Evolutionary conservation across 2,113 vertebrate genomes (phyloP).

Genomic region (Miniopterus natalensis): DNA sequence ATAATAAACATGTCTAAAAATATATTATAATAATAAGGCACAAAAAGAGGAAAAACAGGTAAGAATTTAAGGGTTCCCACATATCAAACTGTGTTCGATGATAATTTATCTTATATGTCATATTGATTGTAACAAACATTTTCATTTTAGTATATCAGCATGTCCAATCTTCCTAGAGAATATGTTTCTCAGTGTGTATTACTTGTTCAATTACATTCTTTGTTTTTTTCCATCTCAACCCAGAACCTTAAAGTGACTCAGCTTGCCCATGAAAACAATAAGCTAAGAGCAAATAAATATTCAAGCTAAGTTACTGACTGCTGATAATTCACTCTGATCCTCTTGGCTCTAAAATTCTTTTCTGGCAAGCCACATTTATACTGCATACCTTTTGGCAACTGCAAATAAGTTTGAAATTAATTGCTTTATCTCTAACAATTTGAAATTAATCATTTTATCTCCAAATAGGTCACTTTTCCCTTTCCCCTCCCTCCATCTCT

Average conservation of each 20-base stretch:
- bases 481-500: accelerated
- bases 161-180: background rate
- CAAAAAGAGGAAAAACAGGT: background rate
- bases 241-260: background rate
- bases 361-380: background rate
- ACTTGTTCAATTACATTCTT: background rate
- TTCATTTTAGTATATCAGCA: background rate
- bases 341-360: background rate
- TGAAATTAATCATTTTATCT: background rate
- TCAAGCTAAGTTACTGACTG: background rate
- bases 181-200: background rate
- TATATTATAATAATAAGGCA: background rate
- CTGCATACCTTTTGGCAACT: background rate
- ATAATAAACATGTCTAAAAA: background rate
- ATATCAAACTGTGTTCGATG: background rate
- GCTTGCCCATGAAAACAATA: background rate
- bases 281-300: background rate
- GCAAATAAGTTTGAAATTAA: background rate
- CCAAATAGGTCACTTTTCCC: background rate
- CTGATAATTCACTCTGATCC: background rate
- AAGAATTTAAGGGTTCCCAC: background rate
- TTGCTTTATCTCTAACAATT: background rate
- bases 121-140: background rate
- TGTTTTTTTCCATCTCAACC: background rate
- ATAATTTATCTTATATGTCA: background rate